Conservation (phyloP, 2,888 invertebrate species). For the Aleiodes testaceus region DNA sequence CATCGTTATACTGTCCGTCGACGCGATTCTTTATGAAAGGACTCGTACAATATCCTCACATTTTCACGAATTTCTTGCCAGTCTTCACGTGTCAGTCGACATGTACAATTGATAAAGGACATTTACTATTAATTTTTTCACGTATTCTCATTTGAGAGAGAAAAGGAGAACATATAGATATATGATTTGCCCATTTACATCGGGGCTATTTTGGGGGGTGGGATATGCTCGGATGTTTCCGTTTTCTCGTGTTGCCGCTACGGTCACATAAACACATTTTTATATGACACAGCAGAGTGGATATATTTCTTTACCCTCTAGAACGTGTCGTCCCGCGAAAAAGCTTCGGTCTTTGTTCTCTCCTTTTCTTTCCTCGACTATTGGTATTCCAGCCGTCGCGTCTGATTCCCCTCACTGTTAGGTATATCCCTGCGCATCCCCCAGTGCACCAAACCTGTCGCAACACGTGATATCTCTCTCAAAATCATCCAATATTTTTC, state of each 20-base stretch:
- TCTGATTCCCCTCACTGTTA: slow-evolving; percentile 46
- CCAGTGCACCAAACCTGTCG: slow-evolving; percentile 20
- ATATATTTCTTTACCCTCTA: slow-evolving; percentile 63
- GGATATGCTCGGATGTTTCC: slow-evolving; percentile 54
- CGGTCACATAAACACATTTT: slow-evolving; percentile 67
- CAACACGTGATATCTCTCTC: slow-evolving; percentile 21
- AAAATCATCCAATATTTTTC: background rate
- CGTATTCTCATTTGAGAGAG: background rate
- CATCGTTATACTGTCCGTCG: slow-evolving; percentile 57
- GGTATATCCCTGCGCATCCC: slow-evolving; percentile 42
- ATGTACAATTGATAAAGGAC: slow-evolving; percentile 24
- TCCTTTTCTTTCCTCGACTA: slow-evolving; percentile 46
- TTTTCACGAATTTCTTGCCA: slow-evolving; percentile 30
- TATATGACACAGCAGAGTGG: slow-evolving; percentile 65
- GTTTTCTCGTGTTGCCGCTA: slow-evolving; percentile 55
- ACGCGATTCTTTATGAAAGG: slow-evolving; percentile 33
- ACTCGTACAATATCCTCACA: slow-evolving; percentile 38
- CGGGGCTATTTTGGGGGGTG: background rate
- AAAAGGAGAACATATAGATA: background rate
- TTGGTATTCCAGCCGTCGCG: slow-evolving; percentile 61
- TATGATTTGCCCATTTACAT: slow-evolving; percentile 15
- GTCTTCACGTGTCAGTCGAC: slow-evolving; percentile 29
- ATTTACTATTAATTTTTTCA: slow-evolving; percentile 31
- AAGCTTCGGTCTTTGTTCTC: slow-evolving; percentile 61
- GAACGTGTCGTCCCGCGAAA: slow-evolving; percentile 50